These are phyloP conservation scores for Alosa alosa DNA, from an alignment of 2,113 vertebrate species.

Conservation along the genomic window DNA sequence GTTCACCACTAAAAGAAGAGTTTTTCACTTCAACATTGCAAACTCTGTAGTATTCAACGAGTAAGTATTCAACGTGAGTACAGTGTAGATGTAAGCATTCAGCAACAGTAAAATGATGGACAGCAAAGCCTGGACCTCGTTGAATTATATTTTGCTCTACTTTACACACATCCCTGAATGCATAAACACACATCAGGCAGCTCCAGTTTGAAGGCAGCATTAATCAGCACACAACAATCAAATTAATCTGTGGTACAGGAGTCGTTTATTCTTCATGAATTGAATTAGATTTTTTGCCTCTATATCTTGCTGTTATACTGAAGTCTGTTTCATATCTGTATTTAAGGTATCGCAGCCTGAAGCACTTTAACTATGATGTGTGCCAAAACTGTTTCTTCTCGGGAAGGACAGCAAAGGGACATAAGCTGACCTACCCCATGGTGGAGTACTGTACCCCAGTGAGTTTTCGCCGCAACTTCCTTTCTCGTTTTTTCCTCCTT, in stretches of 20 bases:
- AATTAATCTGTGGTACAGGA: neutral
- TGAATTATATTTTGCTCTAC: neutral
- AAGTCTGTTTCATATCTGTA: neutral
- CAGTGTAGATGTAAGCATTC: neutral
- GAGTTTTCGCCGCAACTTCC: conserved; percentile 51
- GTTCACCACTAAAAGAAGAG: neutral
- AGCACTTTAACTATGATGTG: conserved; percentile 86
- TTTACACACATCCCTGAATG: neutral
- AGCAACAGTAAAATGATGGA: neutral
- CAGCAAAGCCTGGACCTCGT: neutral
- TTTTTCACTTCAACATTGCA: neutral
- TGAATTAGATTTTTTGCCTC: neutral
- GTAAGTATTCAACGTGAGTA: neutral
- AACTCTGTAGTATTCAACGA: neutral
- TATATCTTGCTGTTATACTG: neutral
- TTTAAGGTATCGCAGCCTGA: conserved; percentile 80
- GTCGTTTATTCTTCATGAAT: neutral
- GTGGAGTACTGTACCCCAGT: conserved; percentile 87
- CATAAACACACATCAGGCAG: neutral
- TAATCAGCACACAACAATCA: neutral
- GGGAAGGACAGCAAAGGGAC: conserved; percentile 80
- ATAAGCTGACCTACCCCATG: conserved; percentile 83
- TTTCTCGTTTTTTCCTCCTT: neutral
- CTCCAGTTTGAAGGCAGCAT: neutral
- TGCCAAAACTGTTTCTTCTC: conserved; percentile 87